phyloP scores from a whole-genome alignment of 2,113 vertebrate species.

The Salvator merianae region DNA sequence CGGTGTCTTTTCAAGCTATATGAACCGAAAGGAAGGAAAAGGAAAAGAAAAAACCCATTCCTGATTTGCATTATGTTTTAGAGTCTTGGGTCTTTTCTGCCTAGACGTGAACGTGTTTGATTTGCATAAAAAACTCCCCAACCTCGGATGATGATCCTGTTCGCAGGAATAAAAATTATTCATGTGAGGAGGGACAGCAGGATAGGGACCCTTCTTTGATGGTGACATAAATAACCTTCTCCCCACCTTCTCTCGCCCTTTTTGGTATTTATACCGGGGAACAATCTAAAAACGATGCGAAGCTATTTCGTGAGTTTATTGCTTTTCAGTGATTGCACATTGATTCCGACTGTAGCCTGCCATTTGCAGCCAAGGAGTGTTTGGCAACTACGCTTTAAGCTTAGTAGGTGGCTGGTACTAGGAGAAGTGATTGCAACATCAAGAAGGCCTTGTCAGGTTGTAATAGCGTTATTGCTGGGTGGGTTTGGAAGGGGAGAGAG shows the following conservation, averaged over 20 bases:
- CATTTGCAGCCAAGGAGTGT: neutral
- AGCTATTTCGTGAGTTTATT: neutral
- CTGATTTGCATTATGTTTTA: neutral
- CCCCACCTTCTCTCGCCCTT: neutral
- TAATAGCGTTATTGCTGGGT: neutral
- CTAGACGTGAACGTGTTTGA: neutral
- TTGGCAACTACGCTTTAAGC: neutral
- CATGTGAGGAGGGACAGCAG: neutral
- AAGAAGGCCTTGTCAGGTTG: neutral
- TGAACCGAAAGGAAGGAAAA: neutral
- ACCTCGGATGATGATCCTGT: neutral
- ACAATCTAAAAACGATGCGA: neutral
- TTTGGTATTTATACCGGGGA: neutral
- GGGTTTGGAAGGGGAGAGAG: neutral
- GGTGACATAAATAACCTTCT: neutral
- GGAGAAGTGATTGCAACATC: neutral
- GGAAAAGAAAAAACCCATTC: neutral
- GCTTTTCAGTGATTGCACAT: neutral
- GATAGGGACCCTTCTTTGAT: neutral
- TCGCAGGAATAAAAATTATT: conserved; percentile 2
- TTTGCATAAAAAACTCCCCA: neutral
- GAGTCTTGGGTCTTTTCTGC: neutral
- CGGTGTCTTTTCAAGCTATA: neutral
- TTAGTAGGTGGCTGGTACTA: neutral
- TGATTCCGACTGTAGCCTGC: accelerated